Percentiles rank a stretch among this genome's conserved stretches.
These are phyloP conservation scores for Folsomia manolachei DNA, from an alignment of 2,888 invertebrate genomes.

Conservation along the genomic window DNA sequence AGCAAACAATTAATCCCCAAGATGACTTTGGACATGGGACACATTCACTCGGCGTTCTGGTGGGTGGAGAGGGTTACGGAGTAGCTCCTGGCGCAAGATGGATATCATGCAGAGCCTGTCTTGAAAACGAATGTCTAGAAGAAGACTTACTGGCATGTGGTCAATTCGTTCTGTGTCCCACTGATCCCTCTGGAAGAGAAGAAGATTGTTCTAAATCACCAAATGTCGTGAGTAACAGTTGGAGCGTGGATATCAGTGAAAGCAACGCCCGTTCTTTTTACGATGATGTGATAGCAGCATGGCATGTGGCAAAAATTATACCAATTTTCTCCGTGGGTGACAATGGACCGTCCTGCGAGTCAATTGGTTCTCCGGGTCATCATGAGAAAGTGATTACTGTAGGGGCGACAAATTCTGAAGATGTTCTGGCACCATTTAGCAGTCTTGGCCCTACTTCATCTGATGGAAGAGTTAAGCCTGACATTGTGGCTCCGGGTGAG, in stretches of 20 bases:
- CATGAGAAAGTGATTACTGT: conserved; percentile 8
- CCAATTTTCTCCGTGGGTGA: neutral
- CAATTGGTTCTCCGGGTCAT: neutral
- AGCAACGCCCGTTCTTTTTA: neutral
- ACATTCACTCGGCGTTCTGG: neutral
- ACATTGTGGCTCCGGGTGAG: neutral
- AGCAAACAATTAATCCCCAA: neutral
- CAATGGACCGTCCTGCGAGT: neutral
- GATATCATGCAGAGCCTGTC: neutral
- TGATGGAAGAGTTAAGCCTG: neutral
- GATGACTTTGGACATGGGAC: neutral
- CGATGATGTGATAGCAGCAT: neutral
- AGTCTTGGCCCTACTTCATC: neutral
- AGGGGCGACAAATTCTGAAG: neutral
- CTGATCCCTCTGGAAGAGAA: neutral
- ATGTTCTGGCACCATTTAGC: neutral
- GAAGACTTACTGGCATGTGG: neutral
- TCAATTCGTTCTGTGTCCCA: neutral
- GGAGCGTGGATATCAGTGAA: neutral
- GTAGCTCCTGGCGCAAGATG: neutral
- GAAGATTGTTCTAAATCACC: neutral
- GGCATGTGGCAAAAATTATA: neutral
- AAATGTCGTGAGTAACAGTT: conserved; percentile 9
- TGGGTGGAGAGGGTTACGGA: neutral
- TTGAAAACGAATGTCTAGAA: neutral